Percentiles rank a stretch among this genome's conserved stretches.
Conservation (phyloP, 2,888 invertebrate genomes). For the Terebella lapidaria region DNA sequence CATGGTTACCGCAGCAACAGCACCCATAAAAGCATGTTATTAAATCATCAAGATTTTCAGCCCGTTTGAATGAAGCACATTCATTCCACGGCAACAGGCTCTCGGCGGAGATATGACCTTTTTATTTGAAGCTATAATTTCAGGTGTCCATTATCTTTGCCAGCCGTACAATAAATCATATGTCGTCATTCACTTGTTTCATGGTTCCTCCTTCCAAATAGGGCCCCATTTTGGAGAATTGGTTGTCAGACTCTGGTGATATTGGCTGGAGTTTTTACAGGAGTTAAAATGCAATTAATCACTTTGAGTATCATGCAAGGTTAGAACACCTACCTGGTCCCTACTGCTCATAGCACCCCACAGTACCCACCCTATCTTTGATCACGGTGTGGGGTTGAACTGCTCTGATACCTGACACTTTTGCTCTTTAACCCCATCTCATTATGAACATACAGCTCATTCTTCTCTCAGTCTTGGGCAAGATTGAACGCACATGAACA, state of each 20-base stretch:
- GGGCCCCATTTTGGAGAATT: no score
- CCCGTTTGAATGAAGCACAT: not conserved
- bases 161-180: not conserved
- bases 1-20: not conserved
- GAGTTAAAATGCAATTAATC: not conserved
- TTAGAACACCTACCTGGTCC: not conserved
- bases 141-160: not conserved
- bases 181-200: not conserved
- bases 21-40: not conserved
- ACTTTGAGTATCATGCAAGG: not conserved
- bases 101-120: not conserved
- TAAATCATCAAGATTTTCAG: not conserved
- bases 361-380: no score
- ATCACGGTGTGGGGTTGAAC: no score
- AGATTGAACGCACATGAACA: no score
- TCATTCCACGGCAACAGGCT: not conserved
- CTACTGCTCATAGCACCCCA: not conserved
- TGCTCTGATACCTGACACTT: no score
- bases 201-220: not conserved
- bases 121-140: not conserved
- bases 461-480: no score
- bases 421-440: no score
- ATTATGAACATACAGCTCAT: no score
- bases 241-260: not conserved
- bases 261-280: not conserved